phyloP scores from a whole-genome alignment of 92 coral and sea anemone genomes.

The Epizoanthus scotinus region DNA sequence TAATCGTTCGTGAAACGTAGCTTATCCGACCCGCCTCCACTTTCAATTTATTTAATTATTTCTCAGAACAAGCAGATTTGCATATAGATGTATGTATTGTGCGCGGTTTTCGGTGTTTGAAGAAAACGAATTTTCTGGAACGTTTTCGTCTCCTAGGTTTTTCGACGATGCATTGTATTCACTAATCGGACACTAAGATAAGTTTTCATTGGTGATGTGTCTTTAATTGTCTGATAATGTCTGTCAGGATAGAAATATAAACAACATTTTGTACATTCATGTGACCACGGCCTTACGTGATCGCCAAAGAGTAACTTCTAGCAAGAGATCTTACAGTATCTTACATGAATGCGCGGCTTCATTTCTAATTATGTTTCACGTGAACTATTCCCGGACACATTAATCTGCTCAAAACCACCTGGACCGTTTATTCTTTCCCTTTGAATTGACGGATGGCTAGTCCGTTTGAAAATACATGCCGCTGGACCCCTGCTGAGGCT shows the following conservation, averaged over 20 bases:
- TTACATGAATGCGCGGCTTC: background rate
- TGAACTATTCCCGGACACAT: background rate
- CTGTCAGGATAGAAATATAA: background rate
- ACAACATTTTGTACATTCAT: background rate
- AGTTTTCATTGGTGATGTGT: background rate
- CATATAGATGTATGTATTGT: background rate
- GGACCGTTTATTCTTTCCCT: slow-evolving; percentile 16
- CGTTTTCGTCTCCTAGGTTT: background rate
- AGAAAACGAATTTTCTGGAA: slow-evolving; percentile 13
- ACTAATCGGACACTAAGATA: background rate
- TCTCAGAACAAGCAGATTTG: slow-evolving; percentile 14
- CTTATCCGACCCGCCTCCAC: slow-evolving; percentile 18
- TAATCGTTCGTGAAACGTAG: slow-evolving; percentile 15
- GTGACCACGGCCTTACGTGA: background rate
- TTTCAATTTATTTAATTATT: slow-evolving; percentile 8
- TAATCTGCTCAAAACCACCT: slow-evolving; percentile 2
- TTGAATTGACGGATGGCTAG: slow-evolving; percentile 35
- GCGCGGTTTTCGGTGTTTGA: background rate
- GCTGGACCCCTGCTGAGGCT: slow-evolving; percentile 26
- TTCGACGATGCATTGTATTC: background rate
- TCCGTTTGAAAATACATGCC: slow-evolving; percentile 30
- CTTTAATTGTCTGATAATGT: background rate
- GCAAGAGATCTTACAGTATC: background rate
- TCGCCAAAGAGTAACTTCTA: background rate
- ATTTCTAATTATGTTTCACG: slow-evolving; percentile 8